These are phyloP conservation scores for Ephialtes manifestator DNA, from an alignment of 2,888 invertebrate genomes.

Conservation along the genomic window DNA sequence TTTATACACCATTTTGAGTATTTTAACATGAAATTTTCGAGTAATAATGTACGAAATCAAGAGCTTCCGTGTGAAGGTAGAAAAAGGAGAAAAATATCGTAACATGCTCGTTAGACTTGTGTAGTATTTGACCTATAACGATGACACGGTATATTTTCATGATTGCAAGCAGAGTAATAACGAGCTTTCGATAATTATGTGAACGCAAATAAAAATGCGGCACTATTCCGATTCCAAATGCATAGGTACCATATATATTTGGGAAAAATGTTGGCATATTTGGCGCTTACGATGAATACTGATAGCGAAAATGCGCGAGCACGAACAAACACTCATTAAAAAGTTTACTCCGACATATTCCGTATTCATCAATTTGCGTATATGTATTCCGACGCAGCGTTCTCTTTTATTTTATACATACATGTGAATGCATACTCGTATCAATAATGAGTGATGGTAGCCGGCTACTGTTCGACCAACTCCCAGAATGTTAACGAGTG, in stretches of 20 bases:
- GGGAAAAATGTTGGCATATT: not conserved
- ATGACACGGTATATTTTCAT: constrained; percentile 3
- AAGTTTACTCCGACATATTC: constrained; percentile 37
- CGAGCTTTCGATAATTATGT: constrained; percentile 10
- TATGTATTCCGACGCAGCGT: not conserved
- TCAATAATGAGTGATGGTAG: no score
- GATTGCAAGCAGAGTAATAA: constrained; percentile 23
- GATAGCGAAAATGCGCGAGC: constrained; percentile 33
- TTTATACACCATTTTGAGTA: not conserved
- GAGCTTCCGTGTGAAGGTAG: not conserved
- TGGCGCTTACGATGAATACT: constrained; percentile 18
- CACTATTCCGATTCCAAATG: not conserved
- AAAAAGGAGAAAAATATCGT: not conserved
- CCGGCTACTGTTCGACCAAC: no score
- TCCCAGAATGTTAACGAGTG: no score
- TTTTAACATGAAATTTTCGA: no score
- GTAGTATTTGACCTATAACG: not conserved
- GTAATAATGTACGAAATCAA: no score
- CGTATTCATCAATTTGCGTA: constrained; percentile 28
- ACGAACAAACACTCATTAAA: constrained; percentile 63
- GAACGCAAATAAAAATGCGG: constrained; percentile 42
- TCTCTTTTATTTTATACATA: constrained; percentile 15
- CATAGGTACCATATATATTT: not conserved
- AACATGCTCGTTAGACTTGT: not conserved
- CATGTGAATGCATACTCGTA: constrained; percentile 3